phyloP scores from a whole-genome alignment of 2,113 vertebrate species.

The Hemiprocne comata region DNA sequence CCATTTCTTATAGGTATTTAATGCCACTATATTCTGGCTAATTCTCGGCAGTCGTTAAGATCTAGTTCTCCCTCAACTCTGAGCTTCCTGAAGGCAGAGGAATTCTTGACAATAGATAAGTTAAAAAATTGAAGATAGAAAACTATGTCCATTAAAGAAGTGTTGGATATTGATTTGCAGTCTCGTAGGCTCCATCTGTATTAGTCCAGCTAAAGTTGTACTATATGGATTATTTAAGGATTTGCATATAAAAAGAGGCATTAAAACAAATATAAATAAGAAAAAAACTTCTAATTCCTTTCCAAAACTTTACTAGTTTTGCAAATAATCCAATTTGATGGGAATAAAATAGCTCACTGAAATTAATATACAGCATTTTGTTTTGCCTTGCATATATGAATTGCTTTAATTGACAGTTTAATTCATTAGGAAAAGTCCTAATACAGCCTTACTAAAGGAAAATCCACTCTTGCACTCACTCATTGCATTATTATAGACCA shows the following conservation, averaged over 20 bases:
- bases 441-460: constrained; percentile 35
- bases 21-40: not conserved
- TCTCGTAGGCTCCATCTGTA: not conserved
- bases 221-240: not conserved
- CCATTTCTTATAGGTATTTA: not conserved
- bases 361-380: constrained; percentile 36
- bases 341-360: not conserved
- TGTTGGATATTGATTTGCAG: not conserved
- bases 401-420: constrained; percentile 54
- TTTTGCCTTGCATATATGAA: constrained; percentile 18
- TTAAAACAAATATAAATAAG: not conserved
- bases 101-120: not conserved
- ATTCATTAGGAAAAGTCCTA: constrained; percentile 42
- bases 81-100: not conserved
- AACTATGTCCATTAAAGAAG: not conserved
- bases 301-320: not conserved
- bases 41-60: not conserved
- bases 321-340: not conserved
- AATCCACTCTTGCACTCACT: constrained; percentile 58
- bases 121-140: not conserved
- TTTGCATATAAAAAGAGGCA: not conserved
- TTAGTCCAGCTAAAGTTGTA: not conserved
- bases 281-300: not conserved
- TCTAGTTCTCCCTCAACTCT: not conserved
- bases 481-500: constrained; percentile 44